Evolutionary conservation across 2,888 invertebrate genomes (phyloP).

Genomic region (Crepidodera aurea): DNA sequence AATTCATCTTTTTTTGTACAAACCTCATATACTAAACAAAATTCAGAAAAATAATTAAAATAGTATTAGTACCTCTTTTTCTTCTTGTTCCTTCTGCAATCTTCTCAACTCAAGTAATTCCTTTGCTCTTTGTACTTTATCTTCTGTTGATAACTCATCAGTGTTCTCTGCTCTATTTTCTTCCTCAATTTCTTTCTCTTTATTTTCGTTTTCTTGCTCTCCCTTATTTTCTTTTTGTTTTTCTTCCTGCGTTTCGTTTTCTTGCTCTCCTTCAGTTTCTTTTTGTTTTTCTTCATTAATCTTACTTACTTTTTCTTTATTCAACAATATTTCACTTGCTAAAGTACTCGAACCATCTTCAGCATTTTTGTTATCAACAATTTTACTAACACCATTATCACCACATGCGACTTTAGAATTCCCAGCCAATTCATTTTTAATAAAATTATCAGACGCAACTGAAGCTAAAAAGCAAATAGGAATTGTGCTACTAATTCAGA

Average conservation of each 20-base stretch:
- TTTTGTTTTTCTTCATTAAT: not conserved
- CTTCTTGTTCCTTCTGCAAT: slow-evolving; percentile 71
- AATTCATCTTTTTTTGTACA: no score
- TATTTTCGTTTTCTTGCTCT: slow-evolving; percentile 14
- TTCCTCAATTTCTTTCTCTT: not conserved
- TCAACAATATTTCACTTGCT: not conserved
- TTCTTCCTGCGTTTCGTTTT: slow-evolving; percentile 20
- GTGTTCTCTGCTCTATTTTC: slow-evolving; percentile 12
- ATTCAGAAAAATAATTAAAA: no score
- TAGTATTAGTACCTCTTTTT: slow-evolving; percentile 73
- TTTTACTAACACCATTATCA: slow-evolving; percentile 64
- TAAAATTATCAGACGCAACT: slow-evolving; percentile 43
- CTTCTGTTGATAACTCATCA: slow-evolving; percentile 59
- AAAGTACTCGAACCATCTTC: slow-evolving; percentile 1
- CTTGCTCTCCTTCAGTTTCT: not conserved
- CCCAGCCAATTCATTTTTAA: slow-evolving; percentile 42
- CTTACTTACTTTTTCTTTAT: slow-evolving; percentile 22
- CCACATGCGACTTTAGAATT: slow-evolving; percentile 63
- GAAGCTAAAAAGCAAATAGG: slow-evolving; percentile 33
- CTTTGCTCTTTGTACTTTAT: slow-evolving; percentile 72
- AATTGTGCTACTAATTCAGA: not conserved
- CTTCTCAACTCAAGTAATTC: slow-evolving; percentile 73
- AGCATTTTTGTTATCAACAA: slow-evolving; percentile 29
- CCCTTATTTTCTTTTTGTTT: not conserved
- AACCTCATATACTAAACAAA: no score